Base-by-base conservation (phyloP, 2,888 invertebrate genomes). In the Dasypolia templi region DNA sequence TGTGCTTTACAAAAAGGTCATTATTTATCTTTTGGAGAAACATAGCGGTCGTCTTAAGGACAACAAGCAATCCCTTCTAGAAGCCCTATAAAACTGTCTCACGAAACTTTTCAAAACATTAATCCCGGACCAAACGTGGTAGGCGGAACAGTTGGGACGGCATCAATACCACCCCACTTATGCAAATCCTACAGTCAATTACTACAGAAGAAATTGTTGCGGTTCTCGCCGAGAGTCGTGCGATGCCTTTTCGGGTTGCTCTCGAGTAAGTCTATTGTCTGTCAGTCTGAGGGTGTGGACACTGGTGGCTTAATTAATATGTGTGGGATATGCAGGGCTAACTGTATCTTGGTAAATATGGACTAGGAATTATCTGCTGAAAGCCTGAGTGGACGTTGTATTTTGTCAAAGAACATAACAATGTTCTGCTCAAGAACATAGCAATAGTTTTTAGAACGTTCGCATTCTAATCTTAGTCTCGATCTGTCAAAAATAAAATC, bases 101-200 rank as follows among this genome's bases (percentile, higher is more conserved):
- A 59, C 67, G 67, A 44, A 51, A 56, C 19, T 74, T 74, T 66
- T 72, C 53, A 49, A 58, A 69, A 77, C 63, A 79, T 81, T 77
- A 66, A 76, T 84, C 61, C 62, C 63, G 55, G 79, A 76, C 83
- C 80, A 76, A 87, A 86, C 79, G 29, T 79, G 79, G 86, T 87
- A 79, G 87, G 77, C 79, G 81, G 83, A 82, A 75, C 81, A 70
- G 73, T 76, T 56, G 80, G 81, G 80, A 71, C 59, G 17, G 53
- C n/a, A 71, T 22, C 74, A 61, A 35, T 62, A 71, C 75, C 85
- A 87, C 86, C 81, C 91, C 91, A 89, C 91, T 92, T 93, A 94
- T 94, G 93, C 94, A 92, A 94, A 94, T 93, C 86, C 87, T 88
- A 89, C 90, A 87, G 92, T 93, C 94, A 94, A 94, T 94, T 94